These are phyloP conservation scores for Mactra quadrangularis DNA, from an alignment of 1,140 invertebrate genomes.

Conservation along the genomic window DNA sequence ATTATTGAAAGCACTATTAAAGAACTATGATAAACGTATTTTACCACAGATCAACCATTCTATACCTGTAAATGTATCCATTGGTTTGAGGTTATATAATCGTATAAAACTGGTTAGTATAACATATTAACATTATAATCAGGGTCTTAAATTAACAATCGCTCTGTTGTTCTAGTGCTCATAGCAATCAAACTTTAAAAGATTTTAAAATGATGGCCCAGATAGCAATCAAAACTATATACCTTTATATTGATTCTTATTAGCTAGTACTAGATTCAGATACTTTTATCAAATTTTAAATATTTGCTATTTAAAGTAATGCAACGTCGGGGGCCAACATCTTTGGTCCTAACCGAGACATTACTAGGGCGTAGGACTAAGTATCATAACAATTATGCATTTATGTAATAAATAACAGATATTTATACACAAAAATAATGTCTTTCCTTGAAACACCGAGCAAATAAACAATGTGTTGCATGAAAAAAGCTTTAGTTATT, in stretches of 20 bases:
- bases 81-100: conserved; percentile 8
- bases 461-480: no score
- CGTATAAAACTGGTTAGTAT: conserved; percentile 24
- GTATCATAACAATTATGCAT: no score
- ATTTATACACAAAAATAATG: no score
- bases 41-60: conserved; percentile 20
- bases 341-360: no score
- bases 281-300: neutral
- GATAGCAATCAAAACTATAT: neutral
- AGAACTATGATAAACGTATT: conserved; percentile 34
- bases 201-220: neutral
- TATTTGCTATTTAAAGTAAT: neutral
- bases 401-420: no score
- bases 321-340: no score
- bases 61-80: conserved; percentile 15
- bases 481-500: no score
- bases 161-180: neutral
- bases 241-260: neutral
- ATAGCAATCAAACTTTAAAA: neutral
- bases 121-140: neutral
- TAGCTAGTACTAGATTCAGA: neutral
- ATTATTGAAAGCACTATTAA: neutral
- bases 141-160: neutral
- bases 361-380: no score
- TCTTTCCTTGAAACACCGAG: no score